Evolutionary conservation across 2,888 invertebrate genomes (phyloP).

Genomic region (Allacma fusca): DNA sequence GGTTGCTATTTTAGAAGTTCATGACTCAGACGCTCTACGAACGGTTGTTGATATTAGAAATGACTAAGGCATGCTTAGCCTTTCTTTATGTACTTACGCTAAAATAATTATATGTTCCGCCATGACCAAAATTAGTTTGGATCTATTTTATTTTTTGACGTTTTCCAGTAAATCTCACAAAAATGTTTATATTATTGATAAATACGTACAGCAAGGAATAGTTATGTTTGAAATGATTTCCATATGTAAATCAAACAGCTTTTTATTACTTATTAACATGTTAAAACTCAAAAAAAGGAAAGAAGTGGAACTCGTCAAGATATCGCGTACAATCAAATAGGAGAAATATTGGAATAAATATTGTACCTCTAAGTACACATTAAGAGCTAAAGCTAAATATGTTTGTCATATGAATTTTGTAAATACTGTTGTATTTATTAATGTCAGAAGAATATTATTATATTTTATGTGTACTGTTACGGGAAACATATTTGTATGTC

Average conservation of each 20-base stretch:
- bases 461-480: no score
- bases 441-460: not conserved
- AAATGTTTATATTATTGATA: constrained; percentile 8
- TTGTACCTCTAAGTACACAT: not conserved
- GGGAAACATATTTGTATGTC: not conserved
- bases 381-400: not conserved
- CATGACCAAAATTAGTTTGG: not conserved
- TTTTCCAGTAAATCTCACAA: not conserved
- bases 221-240: not conserved
- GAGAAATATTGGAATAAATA: not conserved
- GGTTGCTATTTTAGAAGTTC: constrained; percentile 80
- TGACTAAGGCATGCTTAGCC: not conserved
- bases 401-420: not conserved
- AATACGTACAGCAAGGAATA: constrained; percentile 1
- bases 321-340: not conserved
- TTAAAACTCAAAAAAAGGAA: not conserved
- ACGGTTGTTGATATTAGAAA: constrained; percentile 66
- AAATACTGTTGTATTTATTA: not conserved
- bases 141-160: constrained; percentile 11
- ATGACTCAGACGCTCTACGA: constrained; percentile 85
- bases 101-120: not conserved
- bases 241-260: not conserved
- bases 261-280: not conserved
- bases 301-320: not conserved
- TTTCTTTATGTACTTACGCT: no score